Evolutionary conservation across 2,888 invertebrate species (phyloP).

Genomic region (Hydrotaea cyrtoneurina): DNA sequence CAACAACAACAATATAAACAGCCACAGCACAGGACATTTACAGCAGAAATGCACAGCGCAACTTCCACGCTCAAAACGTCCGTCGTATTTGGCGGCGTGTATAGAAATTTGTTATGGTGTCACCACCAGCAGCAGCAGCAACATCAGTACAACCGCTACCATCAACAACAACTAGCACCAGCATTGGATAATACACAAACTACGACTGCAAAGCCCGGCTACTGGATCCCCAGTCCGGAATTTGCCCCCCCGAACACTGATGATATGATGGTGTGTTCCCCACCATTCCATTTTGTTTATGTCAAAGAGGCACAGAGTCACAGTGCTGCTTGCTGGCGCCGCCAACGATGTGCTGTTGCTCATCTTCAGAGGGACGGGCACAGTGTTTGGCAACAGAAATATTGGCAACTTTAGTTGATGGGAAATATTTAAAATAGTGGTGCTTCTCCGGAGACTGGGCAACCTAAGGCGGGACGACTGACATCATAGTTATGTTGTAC

Average conservation of each 20-base stretch:
- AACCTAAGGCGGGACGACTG: too few relatives aligned
- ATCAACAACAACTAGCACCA: neutral
- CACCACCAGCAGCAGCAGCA: slow-evolving; percentile 36
- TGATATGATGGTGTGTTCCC: neutral
- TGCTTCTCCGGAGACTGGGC: too few relatives aligned
- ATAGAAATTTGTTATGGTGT: slow-evolving; percentile 49
- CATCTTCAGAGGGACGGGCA: neutral
- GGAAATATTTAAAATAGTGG: too few relatives aligned
- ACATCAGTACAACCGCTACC: neutral
- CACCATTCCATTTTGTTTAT: neutral
- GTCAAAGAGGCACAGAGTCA: neutral
- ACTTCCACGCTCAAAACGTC: neutral
- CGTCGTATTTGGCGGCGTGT: slow-evolving; percentile 11
- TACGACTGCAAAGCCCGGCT: neutral
- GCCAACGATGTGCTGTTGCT: neutral
- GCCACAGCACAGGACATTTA: neutral
- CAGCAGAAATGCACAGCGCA: neutral
- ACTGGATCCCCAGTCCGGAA: neutral
- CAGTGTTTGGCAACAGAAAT: neutral
- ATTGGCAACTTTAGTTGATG: too few relatives aligned
- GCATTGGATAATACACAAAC: neutral
- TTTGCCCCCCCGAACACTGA: neutral
- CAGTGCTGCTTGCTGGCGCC: neutral
- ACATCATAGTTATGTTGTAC: too few relatives aligned
- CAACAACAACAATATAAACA: slow-evolving; percentile 1